Percentiles rank a stretch among this genome's conserved stretches.
Conservation (phyloP, 2,888 invertebrate species). For the Eupeodes luniger region DNA sequence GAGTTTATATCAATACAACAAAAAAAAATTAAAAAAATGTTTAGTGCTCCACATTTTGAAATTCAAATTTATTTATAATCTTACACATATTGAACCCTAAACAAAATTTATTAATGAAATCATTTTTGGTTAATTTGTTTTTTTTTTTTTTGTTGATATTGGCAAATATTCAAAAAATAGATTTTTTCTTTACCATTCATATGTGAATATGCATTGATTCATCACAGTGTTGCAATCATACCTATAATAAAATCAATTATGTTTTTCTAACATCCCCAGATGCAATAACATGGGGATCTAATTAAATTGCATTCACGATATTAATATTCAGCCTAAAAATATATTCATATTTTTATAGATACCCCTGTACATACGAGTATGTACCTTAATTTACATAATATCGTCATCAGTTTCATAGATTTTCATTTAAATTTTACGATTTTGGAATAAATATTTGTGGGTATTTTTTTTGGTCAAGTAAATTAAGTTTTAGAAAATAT, state of each 20-base stretch:
- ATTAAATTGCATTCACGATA: constrained; percentile 57
- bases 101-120: constrained; percentile 37
- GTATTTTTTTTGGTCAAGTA: too few species aligned
- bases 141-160: not conserved
- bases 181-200: constrained; percentile 35
- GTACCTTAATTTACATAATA: too few species aligned
- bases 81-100: not conserved
- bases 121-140: too few species aligned
- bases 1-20: too few species aligned
- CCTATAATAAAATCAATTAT: constrained; percentile 29
- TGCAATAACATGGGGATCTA: constrained; percentile 44
- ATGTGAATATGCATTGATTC: constrained; percentile 7
- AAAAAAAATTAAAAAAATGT: too few species aligned
- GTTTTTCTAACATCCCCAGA: constrained; percentile 8
- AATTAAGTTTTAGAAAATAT: too few species aligned
- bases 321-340: constrained; percentile 13
- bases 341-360: too few species aligned
- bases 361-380: too few species aligned
- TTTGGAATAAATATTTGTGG: too few species aligned
- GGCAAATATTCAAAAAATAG: constrained; percentile 48
- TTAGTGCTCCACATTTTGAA: not conserved
- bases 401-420: too few species aligned
- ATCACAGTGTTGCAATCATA: too few species aligned
- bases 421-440: too few species aligned
- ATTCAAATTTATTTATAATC: constrained; percentile 6